Evolutionary conservation across 2,113 vertebrate genomes (phyloP).

Genomic region (Pangasianodon hypophthalmus): DNA sequence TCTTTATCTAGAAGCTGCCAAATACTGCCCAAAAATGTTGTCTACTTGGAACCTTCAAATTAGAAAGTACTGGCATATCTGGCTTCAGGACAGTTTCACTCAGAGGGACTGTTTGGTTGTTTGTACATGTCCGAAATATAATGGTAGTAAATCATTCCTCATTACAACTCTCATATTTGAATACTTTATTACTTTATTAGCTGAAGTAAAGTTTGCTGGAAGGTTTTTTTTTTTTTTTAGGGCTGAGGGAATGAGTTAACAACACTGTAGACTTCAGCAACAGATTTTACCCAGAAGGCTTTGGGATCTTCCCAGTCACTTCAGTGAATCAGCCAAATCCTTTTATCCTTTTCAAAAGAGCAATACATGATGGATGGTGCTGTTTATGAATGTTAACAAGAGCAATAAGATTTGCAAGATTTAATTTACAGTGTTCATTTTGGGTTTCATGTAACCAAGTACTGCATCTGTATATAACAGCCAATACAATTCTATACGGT

Average conservation of each 20-base stretch:
- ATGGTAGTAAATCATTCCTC: background rate
- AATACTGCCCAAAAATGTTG: background rate
- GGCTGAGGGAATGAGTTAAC: background rate
- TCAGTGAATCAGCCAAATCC: background rate
- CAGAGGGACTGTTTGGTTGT: background rate
- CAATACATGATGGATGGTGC: background rate
- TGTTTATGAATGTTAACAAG: background rate
- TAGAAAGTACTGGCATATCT: background rate
- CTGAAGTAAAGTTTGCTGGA: background rate
- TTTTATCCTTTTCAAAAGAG: background rate
- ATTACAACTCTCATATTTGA: background rate
- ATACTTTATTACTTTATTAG: slow-evolving; percentile 11
- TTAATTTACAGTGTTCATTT: background rate
- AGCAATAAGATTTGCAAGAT: background rate
- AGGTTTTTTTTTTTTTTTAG: background rate
- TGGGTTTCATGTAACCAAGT: background rate
- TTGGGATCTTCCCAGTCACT: background rate
- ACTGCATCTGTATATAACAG: background rate
- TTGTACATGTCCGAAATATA: background rate
- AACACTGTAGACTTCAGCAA: background rate
- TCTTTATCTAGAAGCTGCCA: background rate
- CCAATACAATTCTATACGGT: background rate
- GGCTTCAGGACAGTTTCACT: background rate
- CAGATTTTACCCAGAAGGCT: slow-evolving; percentile 24
- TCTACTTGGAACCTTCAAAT: background rate